phyloP scores from a whole-genome alignment of 1,140 invertebrate genomes.

The Galendromus occidentalis region DNA sequence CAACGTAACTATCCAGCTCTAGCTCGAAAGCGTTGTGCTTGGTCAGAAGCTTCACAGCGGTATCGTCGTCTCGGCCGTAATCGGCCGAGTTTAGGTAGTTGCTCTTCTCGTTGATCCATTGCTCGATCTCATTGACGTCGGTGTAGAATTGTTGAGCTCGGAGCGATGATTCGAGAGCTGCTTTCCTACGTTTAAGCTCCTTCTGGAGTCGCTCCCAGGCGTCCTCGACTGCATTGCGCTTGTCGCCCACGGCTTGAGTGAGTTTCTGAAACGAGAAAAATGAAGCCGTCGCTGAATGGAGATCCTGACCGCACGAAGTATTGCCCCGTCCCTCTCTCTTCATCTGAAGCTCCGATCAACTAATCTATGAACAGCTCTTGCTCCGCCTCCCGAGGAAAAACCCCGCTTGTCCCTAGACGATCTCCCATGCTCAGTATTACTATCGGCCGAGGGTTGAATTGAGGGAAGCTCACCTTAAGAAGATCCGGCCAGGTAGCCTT shows the following conservation, averaged over 20 bases:
- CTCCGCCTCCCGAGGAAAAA: too few relatives aligned
- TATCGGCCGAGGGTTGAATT: too few relatives aligned
- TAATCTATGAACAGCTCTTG: too few relatives aligned
- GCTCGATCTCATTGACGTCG: slow-evolving; percentile 74
- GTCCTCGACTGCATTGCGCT: slow-evolving; percentile 40
- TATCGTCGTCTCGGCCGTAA: slow-evolving; percentile 64
- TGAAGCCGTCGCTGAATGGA: too few relatives aligned
- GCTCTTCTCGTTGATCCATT: slow-evolving; percentile 70
- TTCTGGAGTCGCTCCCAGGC: slow-evolving; percentile 4
- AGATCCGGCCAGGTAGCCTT: slow-evolving; percentile 32
- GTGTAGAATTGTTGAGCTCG: slow-evolving; percentile 51
- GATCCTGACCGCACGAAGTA: too few relatives aligned
- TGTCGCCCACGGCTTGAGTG: slow-evolving; percentile 38
- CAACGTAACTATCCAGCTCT: slow-evolving; percentile 77
- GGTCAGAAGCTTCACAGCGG: slow-evolving; percentile 68
- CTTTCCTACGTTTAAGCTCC: slow-evolving; percentile 34
- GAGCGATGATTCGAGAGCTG: slow-evolving; percentile 58
- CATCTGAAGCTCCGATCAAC: too few relatives aligned
- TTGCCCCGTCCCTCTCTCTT: too few relatives aligned
- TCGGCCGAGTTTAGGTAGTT: slow-evolving; percentile 57
- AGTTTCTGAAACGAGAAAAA: slow-evolving; percentile 24
- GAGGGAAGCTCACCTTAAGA: not conserved
- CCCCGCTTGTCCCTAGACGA: too few relatives aligned
- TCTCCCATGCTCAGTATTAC: too few relatives aligned
- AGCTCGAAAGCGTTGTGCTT: slow-evolving; percentile 80